phyloP scores from a whole-genome alignment of 2,797 vertebrate genomes.

The Carcharodon carcharias region DNA sequence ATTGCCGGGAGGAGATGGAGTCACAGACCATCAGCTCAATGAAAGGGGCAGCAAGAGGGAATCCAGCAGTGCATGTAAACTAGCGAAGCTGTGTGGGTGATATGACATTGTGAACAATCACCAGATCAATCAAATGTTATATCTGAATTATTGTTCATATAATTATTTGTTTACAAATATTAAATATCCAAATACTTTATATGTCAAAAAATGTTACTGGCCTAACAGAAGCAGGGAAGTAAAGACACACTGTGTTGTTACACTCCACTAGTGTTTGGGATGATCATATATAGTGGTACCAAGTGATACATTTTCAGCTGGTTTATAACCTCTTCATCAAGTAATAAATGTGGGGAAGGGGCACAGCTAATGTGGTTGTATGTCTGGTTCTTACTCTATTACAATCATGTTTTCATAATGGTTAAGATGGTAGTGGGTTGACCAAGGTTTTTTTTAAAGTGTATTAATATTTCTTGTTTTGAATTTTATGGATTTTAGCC shows the following conservation, averaged over 20 bases:
- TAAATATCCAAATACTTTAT: neutral
- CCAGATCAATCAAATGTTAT: neutral
- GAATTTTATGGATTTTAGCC: neutral
- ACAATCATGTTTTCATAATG: neutral
- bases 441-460: neutral
- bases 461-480: neutral
- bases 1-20: neutral
- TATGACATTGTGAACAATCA: constrained; percentile 12
- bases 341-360: neutral
- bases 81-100: constrained; percentile 11
- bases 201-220: neutral
- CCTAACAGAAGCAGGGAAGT: neutral
- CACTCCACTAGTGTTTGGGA: neutral
- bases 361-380: neutral
- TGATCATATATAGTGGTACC: neutral
- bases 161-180: neutral
- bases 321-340: neutral
- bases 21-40: neutral
- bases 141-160: neutral
- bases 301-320: neutral
- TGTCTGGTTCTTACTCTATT: neutral
- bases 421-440: neutral
- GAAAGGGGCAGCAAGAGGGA: neutral
- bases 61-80: neutral
- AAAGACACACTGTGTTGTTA: neutral